Evolutionary conservation across 2,888 invertebrate species (phyloP), one percentile per base, ranked within the genome.

Genomic region (Andrena trimmerana): DNA sequence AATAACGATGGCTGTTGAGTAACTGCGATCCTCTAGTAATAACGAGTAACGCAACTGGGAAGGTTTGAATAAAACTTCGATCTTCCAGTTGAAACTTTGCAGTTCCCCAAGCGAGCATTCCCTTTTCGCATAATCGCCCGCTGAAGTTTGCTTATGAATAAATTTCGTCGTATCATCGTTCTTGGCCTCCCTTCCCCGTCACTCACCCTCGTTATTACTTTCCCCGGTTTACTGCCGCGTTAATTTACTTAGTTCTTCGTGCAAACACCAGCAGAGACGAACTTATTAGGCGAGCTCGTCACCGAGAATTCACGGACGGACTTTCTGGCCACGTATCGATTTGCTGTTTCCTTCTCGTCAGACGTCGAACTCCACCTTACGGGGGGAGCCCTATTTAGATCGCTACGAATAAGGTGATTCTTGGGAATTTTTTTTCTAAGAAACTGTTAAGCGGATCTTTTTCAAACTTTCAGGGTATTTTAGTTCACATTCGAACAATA

Each of bases 101-200:
- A 20, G 66, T 50, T 78, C 69, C 78, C 66, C 54, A 42, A 42
- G 69, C 62, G 74, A 63, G 83, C 72, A 84, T 72, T 66, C 75
- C 54, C 81, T 71, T 75, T 70, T 71, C 79, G 75, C 73, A 71
- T 85, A 72, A 86, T 81, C 83, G 73, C 77, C 57, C 72, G 77
- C 50, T 48, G 65, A 90, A 90, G 83, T 90, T 90, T 89, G 88
- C 90, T 90, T 90, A 90, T 90, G 90, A 90, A 90, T 90, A 90
- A 89, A 89, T 89, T 89, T 90, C 84, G 84, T 76, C 86, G 86
- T 84, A 89, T 90, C 88, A 88, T 88, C 89, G 86, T 78, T 73
- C 75, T 83, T 81, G 59, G 60, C n/a, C 59, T 68, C 54, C 52
- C 54, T 13, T 20, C 27, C 0, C 20, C 57, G 8, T 24, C 57